Evolutionary conservation across 2,888 invertebrate species (phyloP).

Genomic region (Apoderus coryli): DNA sequence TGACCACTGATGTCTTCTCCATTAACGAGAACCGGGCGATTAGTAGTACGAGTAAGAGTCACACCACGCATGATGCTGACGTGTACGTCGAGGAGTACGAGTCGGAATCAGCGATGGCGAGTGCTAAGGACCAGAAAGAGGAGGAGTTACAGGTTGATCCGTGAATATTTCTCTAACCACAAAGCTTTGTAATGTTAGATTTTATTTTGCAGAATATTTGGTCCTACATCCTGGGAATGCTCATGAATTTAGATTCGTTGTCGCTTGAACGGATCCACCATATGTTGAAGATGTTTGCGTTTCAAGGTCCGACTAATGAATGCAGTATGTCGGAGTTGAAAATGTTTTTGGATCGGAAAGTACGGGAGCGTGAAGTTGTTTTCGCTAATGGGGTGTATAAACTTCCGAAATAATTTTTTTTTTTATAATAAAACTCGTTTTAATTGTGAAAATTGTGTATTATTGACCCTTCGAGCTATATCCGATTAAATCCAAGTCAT

Average conservation of each 20-base stretch:
- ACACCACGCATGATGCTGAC: conserved; percentile 37
- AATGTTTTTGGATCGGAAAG: conserved; percentile 84
- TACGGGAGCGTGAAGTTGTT: conserved; percentile 74
- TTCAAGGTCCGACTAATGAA: conserved; percentile 78
- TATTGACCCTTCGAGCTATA: too few relatives aligned
- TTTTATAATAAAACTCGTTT: too few relatives aligned
- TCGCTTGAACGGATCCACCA: conserved; percentile 87
- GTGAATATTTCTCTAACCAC: not conserved
- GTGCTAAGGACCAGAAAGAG: conserved; percentile 85
- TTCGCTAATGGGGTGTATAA: conserved; percentile 79
- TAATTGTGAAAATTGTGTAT: too few relatives aligned
- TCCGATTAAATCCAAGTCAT: too few relatives aligned
- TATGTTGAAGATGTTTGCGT: conserved; percentile 94
- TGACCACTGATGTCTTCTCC: conserved; percentile 55
- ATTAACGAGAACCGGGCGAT: conserved; percentile 48
- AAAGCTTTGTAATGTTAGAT: conserved; percentile 3
- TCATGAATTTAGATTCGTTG: conserved; percentile 84
- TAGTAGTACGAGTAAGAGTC: conserved; percentile 28
- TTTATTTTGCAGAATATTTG: conserved; percentile 55
- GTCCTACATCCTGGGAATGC: conserved; percentile 95
- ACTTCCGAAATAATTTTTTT: conserved; percentile 62
- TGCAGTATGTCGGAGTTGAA: conserved; percentile 78
- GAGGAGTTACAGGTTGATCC: conserved; percentile 70
- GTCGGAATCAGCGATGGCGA: conserved; percentile 86
- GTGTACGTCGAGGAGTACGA: conserved; percentile 77